Percentiles rank a stretch among this genome's conserved stretches.
Conservation (phyloP, 2,113 vertebrate genomes). For the Sorex fumeus region DNA sequence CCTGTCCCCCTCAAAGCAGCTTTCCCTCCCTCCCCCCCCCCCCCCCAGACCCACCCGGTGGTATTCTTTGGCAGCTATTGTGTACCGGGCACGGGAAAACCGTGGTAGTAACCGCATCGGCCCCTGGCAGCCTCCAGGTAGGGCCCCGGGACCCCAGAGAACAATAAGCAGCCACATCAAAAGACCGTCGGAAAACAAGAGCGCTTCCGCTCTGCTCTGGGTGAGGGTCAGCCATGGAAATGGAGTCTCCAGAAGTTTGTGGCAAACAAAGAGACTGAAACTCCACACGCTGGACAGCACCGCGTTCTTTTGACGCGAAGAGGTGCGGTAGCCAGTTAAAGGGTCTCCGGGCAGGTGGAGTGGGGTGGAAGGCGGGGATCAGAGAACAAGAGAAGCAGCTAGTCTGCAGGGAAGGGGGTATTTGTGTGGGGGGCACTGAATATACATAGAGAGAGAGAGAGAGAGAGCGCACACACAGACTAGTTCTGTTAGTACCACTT, state of each 20-base stretch:
- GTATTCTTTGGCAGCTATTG: slow-evolving; percentile 62
- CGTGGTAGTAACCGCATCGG: slow-evolving; percentile 61
- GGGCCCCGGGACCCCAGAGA: slow-evolving; percentile 67
- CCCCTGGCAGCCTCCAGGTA: slow-evolving; percentile 58
- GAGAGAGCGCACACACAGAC: not conserved
- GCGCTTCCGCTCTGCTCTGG: slow-evolving; percentile 34
- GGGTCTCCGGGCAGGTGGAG: slow-evolving; percentile 46
- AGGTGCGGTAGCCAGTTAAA: slow-evolving; percentile 72
- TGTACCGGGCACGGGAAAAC: slow-evolving; percentile 80
- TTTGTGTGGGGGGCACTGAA: slow-evolving; percentile 56
- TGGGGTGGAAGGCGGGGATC: slow-evolving; percentile 40
- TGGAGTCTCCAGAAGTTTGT: slow-evolving; percentile 21
- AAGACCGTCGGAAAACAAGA: slow-evolving; percentile 60
- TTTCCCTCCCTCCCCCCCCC: slow-evolving; percentile 72
- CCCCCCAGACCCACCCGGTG: slow-evolving; percentile 66
- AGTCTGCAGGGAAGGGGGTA: slow-evolving; percentile 52
- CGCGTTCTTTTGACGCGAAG: slow-evolving; percentile 43
- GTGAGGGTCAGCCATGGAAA: slow-evolving; percentile 29
- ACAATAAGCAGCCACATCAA: slow-evolving; percentile 75
- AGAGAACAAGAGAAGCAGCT: slow-evolving; percentile 74
- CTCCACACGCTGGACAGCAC: slow-evolving; percentile 64
- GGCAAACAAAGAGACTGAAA: slow-evolving; percentile 69
- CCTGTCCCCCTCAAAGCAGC: slow-evolving; percentile 81
- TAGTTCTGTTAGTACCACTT: slow-evolving; percentile 33
- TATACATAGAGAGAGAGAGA: not conserved